Evolutionary conservation across 2,113 vertebrate species (phyloP).

Genomic region (Poeciliopsis prolifica): DNA sequence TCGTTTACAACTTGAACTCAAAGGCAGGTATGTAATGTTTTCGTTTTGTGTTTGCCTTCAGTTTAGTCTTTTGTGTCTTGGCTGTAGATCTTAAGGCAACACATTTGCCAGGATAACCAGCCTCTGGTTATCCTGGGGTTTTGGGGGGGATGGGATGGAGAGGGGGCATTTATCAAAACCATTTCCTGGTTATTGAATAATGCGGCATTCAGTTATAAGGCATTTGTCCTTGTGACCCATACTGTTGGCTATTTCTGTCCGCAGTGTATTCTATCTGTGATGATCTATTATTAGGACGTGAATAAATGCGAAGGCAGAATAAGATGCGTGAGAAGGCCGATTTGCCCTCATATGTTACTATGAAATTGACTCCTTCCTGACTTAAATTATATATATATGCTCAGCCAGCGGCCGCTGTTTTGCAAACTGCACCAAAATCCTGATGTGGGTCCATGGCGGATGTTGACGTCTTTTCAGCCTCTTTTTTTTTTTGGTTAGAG

Average conservation of each 20-base stretch:
- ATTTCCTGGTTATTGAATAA: slow-evolving; percentile 3
- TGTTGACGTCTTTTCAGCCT: slow-evolving; percentile 45
- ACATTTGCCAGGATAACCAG: slow-evolving; percentile 10
- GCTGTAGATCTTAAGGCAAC: not conserved
- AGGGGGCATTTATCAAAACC: not conserved
- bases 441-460: slow-evolving; percentile 65
- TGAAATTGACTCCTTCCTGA: slow-evolving; percentile 16
- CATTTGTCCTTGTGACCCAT: slow-evolving; percentile 28
- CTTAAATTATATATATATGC: not conserved
- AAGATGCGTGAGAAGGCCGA: slow-evolving; percentile 11
- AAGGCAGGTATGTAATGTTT: slow-evolving; percentile 77
- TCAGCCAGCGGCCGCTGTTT: slow-evolving; percentile 31
- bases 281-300: slow-evolving; percentile 56
- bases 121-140: slow-evolving; percentile 16
- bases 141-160: too few relatives aligned
- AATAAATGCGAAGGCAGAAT: slow-evolving; percentile 19
- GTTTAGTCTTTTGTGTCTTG: slow-evolving; percentile 28
- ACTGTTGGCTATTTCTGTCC: slow-evolving; percentile 7
- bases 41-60: not conserved
- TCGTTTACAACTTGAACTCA: slow-evolving; percentile 83
- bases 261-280: slow-evolving; percentile 18
- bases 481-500: slow-evolving; percentile 26
- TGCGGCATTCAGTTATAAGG: not conserved
- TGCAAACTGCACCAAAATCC: slow-evolving; percentile 61
- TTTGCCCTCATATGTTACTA: slow-evolving; percentile 32